phyloP scores from a whole-genome alignment of 2,888 invertebrate genomes.

The Leptinotarsa haldemani region DNA sequence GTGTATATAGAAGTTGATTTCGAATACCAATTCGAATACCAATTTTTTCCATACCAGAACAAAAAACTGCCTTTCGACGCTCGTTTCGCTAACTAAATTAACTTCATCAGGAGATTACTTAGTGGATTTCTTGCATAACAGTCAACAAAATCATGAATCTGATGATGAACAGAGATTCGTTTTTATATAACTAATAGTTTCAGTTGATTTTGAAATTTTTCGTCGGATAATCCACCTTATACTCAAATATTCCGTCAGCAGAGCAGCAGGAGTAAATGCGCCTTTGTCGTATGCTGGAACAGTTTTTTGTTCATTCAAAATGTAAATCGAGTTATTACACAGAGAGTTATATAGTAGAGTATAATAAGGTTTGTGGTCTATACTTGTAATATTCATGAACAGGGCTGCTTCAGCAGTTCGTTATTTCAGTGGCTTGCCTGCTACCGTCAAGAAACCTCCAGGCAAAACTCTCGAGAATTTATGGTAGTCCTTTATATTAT shows the following conservation, averaged over 20 bases:
- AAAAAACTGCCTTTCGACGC: too few species aligned
- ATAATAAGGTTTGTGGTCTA: conserved; percentile 50
- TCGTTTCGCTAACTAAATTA: too few species aligned
- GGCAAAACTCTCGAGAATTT: background rate
- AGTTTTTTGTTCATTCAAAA: conserved; percentile 50
- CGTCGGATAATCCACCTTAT: background rate
- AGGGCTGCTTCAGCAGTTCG: conserved; percentile 24
- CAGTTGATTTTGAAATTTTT: background rate
- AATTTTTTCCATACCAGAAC: too few species aligned
- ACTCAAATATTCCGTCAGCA: conserved; percentile 32
- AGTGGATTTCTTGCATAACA: too few species aligned
- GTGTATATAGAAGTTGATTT: too few species aligned
- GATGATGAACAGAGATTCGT: too few species aligned
- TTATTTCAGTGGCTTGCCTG: conserved; percentile 12
- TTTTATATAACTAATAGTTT: background rate
- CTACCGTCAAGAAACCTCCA: background rate
- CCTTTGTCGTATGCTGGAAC: conserved; percentile 33
- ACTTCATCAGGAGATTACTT: too few species aligned
- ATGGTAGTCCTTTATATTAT: background rate
- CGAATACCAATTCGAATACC: too few species aligned
- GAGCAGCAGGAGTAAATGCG: conserved; percentile 37
- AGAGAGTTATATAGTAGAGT: conserved; percentile 43
- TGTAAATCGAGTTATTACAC: conserved; percentile 53
- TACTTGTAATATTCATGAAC: conserved; percentile 52
- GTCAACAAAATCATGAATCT: too few species aligned